Evolutionary conservation across 2,888 invertebrate genomes (phyloP), one percentile per base, ranked within the genome.

Genomic region (Tetropium fuscum): DNA sequence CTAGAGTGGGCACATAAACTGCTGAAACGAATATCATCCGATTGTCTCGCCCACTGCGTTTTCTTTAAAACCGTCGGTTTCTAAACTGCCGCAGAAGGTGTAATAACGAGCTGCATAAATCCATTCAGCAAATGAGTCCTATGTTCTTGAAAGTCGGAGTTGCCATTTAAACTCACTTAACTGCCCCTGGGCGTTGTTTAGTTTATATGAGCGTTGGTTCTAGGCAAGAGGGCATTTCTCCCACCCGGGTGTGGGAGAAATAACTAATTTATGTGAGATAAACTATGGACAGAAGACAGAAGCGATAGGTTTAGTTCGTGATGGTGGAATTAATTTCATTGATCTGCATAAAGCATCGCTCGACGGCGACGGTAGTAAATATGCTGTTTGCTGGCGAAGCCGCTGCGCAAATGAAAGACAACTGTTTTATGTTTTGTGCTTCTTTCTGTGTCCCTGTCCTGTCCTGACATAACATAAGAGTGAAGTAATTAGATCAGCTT

Each of bases 71-170:
- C 8, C 34, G 19, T 40, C 48, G 15, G 8, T 25, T 36, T 48
- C 48, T 20, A 56, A 48, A 56, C 40, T 27, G 48, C 40, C 41
- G 48, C 30, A 20, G 49, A 36, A 53, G 48, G 45, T 15, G 20
- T 53, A 51, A 40, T 56, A 64, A 59, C 64, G 48, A 61, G 56
- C 32, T 36, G 40, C 61, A 61, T 64, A 64, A 64, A 58, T 61
- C 43, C 38, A 43, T 40, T 18, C 38, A 53, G 54, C 62, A 64
- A 64, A 64, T 64, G 54, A 57, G 53, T 60, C 55, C 49, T 57
- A 45, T 58, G 57, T 61, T 57, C 48, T 22, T 8, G 19, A 41
- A 20, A n/a, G 19, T 22, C 41, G 30, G 6, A 10, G 34, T 45
- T 32, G 45, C 45, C 30, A 18, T 45, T 22, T 20, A 32, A 19